phyloP scores from a whole-genome alignment of 2,888 invertebrate species.

The Leucoptera coffeella region DNA sequence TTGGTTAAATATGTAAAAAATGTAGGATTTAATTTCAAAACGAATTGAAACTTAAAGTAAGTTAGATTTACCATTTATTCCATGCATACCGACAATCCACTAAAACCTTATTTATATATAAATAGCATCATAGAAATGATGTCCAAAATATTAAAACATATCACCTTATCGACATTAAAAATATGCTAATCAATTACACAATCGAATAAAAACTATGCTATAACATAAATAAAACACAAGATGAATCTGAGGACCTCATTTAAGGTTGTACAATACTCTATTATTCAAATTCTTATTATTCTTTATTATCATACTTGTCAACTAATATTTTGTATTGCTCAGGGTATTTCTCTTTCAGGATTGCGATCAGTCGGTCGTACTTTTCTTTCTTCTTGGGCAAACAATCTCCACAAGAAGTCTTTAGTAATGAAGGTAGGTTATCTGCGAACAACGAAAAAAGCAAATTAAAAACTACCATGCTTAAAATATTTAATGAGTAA shows the following conservation, averaged over 20 bases:
- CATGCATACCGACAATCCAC: too few species aligned
- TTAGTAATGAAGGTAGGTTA: slow-evolving; percentile 8
- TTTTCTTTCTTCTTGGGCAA: slow-evolving; percentile 12
- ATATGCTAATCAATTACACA: too few species aligned
- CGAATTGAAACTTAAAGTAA: too few species aligned
- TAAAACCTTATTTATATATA: too few species aligned
- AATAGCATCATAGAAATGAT: too few species aligned
- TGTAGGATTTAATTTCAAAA: too few species aligned
- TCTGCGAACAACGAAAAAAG: slow-evolving; percentile 8
- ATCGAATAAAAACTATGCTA: too few species aligned
- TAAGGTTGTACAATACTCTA: neutral
- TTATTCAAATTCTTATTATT: neutral
- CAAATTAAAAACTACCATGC: neutral
- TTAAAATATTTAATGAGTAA: neutral
- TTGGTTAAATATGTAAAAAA: too few species aligned
- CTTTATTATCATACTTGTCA: slow-evolving; percentile 3
- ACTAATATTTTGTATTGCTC: slow-evolving; percentile 2
- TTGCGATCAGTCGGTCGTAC: slow-evolving; percentile 10
- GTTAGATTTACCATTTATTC: too few species aligned
- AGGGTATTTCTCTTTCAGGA: slow-evolving; percentile 10
- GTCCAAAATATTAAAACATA: too few species aligned
- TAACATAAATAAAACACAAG: neutral
- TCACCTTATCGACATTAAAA: too few species aligned
- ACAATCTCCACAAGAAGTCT: slow-evolving; percentile 13
- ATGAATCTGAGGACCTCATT: neutral